Percentiles rank a stretch among this genome's conserved stretches.
Evolutionary conservation across 2,113 vertebrate genomes (phyloP).

Genomic region (Phoxinus phoxinus): DNA sequence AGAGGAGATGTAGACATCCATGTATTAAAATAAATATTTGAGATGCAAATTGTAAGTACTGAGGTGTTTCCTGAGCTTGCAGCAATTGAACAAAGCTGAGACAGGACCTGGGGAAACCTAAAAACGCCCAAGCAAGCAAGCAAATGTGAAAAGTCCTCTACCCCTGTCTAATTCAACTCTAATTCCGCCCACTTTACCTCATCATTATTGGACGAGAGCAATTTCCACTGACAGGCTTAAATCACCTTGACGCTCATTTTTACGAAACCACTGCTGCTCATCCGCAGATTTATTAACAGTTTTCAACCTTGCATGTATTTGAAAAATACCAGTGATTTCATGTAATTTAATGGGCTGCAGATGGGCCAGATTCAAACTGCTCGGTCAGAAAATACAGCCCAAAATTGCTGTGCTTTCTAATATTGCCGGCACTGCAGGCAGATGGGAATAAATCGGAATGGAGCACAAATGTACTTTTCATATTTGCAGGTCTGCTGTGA

Average conservation of each 20-base stretch:
- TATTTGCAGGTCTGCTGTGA: slow-evolving; percentile 62
- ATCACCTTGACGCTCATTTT: slow-evolving; percentile 61
- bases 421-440: slow-evolving; percentile 61
- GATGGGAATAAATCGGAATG: slow-evolving; percentile 62
- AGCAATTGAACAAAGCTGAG: slow-evolving; percentile 9
- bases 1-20: background rate
- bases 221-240: slow-evolving; percentile 65
- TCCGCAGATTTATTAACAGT: slow-evolving; percentile 66
- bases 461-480: slow-evolving; percentile 63
- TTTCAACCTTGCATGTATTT: slow-evolving; percentile 61
- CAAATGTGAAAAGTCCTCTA: slow-evolving; percentile 42
- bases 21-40: background rate
- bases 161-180: slow-evolving; percentile 52
- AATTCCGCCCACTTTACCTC: slow-evolving; percentile 56
- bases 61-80: background rate
- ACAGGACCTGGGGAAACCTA: slow-evolving; percentile 1
- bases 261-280: slow-evolving; percentile 54
- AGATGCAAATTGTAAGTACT: background rate
- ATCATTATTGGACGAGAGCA: slow-evolving; percentile 61
- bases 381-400: slow-evolving; percentile 65
- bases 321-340: slow-evolving; percentile 66
- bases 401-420: slow-evolving; percentile 65
- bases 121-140: background rate
- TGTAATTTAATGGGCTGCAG: slow-evolving; percentile 66
- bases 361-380: slow-evolving; percentile 66